These are phyloP conservation scores for Sclerurus mexicanus DNA, from an alignment of 2,113 vertebrate genomes.

Conservation along the genomic window DNA sequence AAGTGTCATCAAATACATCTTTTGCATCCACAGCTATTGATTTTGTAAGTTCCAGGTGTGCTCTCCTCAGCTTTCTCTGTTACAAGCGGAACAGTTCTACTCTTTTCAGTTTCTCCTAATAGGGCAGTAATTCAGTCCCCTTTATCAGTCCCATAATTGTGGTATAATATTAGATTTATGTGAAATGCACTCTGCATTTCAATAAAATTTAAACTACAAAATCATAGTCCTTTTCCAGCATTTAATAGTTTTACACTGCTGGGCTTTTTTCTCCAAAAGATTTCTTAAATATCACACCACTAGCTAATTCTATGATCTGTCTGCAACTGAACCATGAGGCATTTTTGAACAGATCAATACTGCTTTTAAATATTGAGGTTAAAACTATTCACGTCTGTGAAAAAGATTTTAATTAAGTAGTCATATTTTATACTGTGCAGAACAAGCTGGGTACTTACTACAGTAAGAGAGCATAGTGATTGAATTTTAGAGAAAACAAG, in stretches of 20 bases:
- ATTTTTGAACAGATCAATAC: not conserved
- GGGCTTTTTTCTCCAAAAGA: not conserved
- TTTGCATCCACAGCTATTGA: not conserved
- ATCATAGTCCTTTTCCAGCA: not conserved
- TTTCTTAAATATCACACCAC: not conserved
- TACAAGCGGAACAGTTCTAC: not conserved
- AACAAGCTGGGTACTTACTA: not conserved
- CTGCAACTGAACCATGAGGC: not conserved
- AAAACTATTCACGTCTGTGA: not conserved
- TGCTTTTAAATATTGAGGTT: not conserved
- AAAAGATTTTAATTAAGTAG: conserved; percentile 4
- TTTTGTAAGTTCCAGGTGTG: not conserved
- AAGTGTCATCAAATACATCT: not conserved
- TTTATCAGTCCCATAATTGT: not conserved
- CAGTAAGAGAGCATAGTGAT: not conserved
- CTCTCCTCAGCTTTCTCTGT: not conserved
- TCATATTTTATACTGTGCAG: not conserved
- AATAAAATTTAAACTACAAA: not conserved
- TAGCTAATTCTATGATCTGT: not conserved
- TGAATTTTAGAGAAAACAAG: not conserved
- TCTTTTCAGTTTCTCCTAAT: not conserved
- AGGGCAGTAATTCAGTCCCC: not conserved
- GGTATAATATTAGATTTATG: not conserved
- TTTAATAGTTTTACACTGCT: not conserved
- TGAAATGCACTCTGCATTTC: not conserved